Evolutionary conservation across 2,888 invertebrate species (phyloP), one percentile per base, ranked within the genome.

Genomic region (Lochmaea crataegi): DNA sequence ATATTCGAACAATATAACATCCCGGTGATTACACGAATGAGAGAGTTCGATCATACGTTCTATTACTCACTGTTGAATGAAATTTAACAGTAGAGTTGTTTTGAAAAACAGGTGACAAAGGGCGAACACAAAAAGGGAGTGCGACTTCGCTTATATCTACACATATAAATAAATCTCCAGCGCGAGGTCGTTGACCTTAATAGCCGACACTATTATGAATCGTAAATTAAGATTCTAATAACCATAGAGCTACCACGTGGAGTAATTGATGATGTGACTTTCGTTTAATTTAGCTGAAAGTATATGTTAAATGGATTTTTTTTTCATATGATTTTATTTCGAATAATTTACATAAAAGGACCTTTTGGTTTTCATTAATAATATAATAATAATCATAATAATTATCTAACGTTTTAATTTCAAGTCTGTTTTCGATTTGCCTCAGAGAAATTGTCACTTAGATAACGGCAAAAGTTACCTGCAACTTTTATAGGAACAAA

Each of bases 61-160:
- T 56, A 69, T 63, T 63, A 69, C 38, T 69, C 69, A 56, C 42
- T 64, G 70, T 57, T 65, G 64, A 64, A 70, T 70, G 64, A 64
- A 60, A 70, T 70, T 70, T 70, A 70, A 70, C 70, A 70, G 53
- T 42, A 70, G 70, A 70, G 57, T 70, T 64, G 64, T 16, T 70
- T 38, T 42, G 64, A 70, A 70, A 32, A 64, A 70, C 64, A 70
- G 70, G 70, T 70, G 70, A 70, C 70, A 70, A 70, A 70, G 70
- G 70, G 70, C 64, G 26, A 57, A 41, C 38, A 41, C 48, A 69
- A 69, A 32, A 64, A 63, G 64, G 63, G 69, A 63, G 64, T 32
- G 64, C 64, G 51, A 56, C 53, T 61, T 41, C 64, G 64, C 53
- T 64, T 57, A 48, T 22, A 57, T 11, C 7, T 1, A 14, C 4